Percentiles rank a stretch among this genome's conserved stretches.
Conservation (phyloP, 2,113 vertebrate genomes). For the Pavo muticus region DNA sequence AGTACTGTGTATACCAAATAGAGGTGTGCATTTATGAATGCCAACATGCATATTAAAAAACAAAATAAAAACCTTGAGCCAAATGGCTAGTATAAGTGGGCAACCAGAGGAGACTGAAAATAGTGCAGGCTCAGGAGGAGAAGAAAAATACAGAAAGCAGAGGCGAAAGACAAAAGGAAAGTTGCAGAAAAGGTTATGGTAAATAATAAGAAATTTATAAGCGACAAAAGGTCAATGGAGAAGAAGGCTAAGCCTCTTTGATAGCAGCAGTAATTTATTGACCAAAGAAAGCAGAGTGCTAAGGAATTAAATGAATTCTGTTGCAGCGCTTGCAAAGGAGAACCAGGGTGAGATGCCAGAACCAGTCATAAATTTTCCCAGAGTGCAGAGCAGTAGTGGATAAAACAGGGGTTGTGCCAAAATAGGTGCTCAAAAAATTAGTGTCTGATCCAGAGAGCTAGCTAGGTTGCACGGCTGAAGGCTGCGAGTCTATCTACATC, state of each 20-base stretch:
- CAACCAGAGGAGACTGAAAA: not conserved
- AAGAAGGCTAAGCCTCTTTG: not conserved
- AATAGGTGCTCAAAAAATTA: slow-evolving; percentile 17
- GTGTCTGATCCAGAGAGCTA: not conserved
- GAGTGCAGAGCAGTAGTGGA: not conserved
- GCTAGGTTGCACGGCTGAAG: not conserved
- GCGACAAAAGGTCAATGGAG: not conserved
- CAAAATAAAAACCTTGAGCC: not conserved
- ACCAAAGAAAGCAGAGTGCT: slow-evolving; percentile 16
- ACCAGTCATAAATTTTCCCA: slow-evolving; percentile 3
- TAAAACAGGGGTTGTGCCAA: slow-evolving; percentile 23
- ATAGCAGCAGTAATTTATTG: not conserved
- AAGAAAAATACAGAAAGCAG: not conserved
- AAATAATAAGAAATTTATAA: slow-evolving; percentile 43
- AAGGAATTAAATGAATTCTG: not conserved
- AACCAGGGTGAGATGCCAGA: not conserved
- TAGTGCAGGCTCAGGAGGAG: not conserved
- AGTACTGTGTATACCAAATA: too few relatives aligned
- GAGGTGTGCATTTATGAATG: not conserved
- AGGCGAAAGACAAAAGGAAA: not conserved
- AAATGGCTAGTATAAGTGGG: too few relatives aligned
- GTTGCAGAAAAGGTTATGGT: not conserved
- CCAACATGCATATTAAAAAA: not conserved
- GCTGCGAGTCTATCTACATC: not conserved
- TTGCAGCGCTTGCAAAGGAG: slow-evolving; percentile 7